phyloP scores from a whole-genome alignment of 2,113 vertebrate genomes.

The Bubo scandiacus region DNA sequence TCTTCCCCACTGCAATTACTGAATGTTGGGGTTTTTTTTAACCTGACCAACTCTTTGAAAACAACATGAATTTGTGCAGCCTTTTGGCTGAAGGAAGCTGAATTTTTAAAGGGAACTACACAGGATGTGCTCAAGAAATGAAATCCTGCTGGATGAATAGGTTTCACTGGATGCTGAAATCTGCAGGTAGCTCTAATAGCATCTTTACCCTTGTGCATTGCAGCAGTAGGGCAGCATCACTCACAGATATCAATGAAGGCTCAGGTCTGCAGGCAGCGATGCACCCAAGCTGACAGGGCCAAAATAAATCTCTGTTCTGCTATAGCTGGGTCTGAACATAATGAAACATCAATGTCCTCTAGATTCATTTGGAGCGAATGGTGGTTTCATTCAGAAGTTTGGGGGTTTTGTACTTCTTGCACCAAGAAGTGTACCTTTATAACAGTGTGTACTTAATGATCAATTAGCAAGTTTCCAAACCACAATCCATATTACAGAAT shows the following conservation, averaged over 20 bases:
- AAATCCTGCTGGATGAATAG: neutral
- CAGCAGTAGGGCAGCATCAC: neutral
- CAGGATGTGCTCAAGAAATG: neutral
- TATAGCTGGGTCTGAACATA: neutral
- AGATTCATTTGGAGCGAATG: neutral
- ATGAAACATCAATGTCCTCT: neutral
- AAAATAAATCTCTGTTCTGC: neutral
- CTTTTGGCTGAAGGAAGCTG: neutral
- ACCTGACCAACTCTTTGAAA: neutral
- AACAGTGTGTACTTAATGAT: constrained; percentile 18
- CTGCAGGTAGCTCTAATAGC: neutral
- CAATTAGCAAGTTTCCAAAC: constrained; percentile 2
- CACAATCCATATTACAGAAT: neutral
- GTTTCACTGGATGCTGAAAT: neutral
- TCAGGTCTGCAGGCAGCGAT: neutral
- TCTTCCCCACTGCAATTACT: neutral
- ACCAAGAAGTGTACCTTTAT: neutral
- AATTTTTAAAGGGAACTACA: neutral
- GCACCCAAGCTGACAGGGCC: neutral
- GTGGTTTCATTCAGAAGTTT: neutral
- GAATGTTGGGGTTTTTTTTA: neutral
- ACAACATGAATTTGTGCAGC: neutral
- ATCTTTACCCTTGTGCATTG: neutral
- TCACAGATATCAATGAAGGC: neutral
- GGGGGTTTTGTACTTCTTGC: neutral